Evolutionary conservation across 2,113 vertebrate genomes (phyloP).

Genomic region (Limanda limanda): DNA sequence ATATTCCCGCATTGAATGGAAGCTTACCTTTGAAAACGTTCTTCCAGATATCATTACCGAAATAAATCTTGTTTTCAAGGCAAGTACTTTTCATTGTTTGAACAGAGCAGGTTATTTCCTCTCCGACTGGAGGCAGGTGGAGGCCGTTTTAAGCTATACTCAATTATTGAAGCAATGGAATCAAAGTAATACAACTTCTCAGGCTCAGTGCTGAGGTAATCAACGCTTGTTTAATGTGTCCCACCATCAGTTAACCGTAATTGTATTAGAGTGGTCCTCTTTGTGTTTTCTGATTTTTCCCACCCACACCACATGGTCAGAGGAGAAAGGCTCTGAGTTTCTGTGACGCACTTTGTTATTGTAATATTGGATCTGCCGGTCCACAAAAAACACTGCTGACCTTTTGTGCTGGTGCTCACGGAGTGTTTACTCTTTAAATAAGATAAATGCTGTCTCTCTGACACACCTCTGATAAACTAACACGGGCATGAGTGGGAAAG

Average conservation of each 20-base stretch:
- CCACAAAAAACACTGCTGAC: constrained; percentile 39
- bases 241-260: not conserved
- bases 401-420: constrained; percentile 32
- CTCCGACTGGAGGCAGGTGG: not conserved
- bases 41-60: constrained; percentile 2
- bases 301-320: constrained; percentile 3
- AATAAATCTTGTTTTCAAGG: constrained; percentile 11
- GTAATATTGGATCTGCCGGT: constrained; percentile 3
- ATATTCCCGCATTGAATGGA: not conserved
- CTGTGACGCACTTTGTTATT: constrained; percentile 35
- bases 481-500: not conserved
- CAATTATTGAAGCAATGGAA: not conserved
- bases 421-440: constrained; percentile 43
- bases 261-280: not conserved
- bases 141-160: not conserved
- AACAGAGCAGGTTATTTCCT: not conserved
- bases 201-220: not conserved
- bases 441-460: constrained; percentile 4
- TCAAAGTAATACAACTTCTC: not conserved
- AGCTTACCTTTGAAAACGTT: not conserved
- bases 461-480: not conserved
- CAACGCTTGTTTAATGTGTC: not conserved
- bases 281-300: not conserved
- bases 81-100: constrained; percentile 12
- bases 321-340: constrained; percentile 4